Evolutionary conservation across 2,888 invertebrate species (phyloP).

Genomic region (Philaethria dido): DNA sequence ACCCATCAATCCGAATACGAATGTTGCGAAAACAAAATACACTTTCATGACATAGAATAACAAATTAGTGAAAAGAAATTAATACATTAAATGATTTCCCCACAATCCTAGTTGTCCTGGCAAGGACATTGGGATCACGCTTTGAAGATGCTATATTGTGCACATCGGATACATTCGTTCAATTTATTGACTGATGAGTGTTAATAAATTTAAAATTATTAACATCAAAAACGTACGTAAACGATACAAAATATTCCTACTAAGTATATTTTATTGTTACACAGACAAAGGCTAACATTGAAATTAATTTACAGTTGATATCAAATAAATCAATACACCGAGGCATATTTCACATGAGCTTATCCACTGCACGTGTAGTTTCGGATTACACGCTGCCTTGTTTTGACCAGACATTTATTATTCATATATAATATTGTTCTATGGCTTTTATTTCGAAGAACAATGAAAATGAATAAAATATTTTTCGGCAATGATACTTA

Average conservation of each 20-base stretch:
- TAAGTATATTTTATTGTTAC: conserved; percentile 3
- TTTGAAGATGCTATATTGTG: no score
- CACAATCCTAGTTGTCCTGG: no score
- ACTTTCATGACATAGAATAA: no score
- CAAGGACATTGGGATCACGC: no score
- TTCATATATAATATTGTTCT: conserved; percentile 6
- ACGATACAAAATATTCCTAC: background rate
- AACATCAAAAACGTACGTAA: no score
- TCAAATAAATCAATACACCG: conserved; percentile 10
- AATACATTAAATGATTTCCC: no score
- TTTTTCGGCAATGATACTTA: background rate
- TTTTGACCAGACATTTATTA: conserved; percentile 5
- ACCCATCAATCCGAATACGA: no score
- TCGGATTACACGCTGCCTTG: conserved; percentile 14
- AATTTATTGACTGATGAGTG: no score
- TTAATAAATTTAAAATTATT: no score
- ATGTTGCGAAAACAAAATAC: no score
- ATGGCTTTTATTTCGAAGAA: conserved; percentile 1
- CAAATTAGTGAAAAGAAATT: no score
- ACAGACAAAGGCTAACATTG: conserved; percentile 4
- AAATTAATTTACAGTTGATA: conserved; percentile 10
- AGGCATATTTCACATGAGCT: conserved; percentile 9
- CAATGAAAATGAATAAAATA: background rate
- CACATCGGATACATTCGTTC: no score
- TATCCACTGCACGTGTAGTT: conserved; percentile 19